Evolutionary conservation across 2,888 invertebrate genomes (phyloP), one percentile per base, ranked within the genome.

Genomic region (Ditylenchus weischeri): DNA sequence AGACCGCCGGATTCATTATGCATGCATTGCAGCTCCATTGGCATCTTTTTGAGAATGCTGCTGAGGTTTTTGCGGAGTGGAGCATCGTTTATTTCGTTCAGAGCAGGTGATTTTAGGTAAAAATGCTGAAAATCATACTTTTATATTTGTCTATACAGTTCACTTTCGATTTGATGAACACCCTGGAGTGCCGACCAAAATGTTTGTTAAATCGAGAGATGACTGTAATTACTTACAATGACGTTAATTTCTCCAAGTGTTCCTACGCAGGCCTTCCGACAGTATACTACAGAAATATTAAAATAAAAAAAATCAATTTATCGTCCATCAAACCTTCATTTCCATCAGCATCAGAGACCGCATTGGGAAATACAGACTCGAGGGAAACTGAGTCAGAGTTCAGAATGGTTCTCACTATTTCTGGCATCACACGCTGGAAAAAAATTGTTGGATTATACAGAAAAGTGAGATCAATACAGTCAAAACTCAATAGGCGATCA

Each of bases 211-310:
- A 38, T 38, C 38, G 38, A 38, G 38, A 11, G 38, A 8, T 38
- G 6, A 38, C 38, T 38, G n/a, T n/a, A n/a, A n/a, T 43, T 43
- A 13, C 43, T 43, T 50, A 80, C 76, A 64, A 81, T 50, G 7
- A 70, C 66, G 36, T 78, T 78, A 10, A 76, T 68, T 68, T 81
- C 78, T 6, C 71, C 68, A 8, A 80, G 35, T 0, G 81, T 75
- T 13, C 78, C 79, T 15, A 76, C 23, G 63, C 68, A 75, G 23
- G 67, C 69, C 19, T 61, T 50, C 43, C 75, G 60, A 36, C 51
- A 54, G 54, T 73, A 75, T 23, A 75, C 15, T 43, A 43, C 1
- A 43, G 8, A 10, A 43, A 15, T 13, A 43, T 13, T 8, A 6
- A 1, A 15, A 8, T 15, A 2, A 43, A 43, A 13, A 43, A 15